phyloP scores from a whole-genome alignment of 2,888 invertebrate genomes.

The Cheiracanthium punctorium region DNA sequence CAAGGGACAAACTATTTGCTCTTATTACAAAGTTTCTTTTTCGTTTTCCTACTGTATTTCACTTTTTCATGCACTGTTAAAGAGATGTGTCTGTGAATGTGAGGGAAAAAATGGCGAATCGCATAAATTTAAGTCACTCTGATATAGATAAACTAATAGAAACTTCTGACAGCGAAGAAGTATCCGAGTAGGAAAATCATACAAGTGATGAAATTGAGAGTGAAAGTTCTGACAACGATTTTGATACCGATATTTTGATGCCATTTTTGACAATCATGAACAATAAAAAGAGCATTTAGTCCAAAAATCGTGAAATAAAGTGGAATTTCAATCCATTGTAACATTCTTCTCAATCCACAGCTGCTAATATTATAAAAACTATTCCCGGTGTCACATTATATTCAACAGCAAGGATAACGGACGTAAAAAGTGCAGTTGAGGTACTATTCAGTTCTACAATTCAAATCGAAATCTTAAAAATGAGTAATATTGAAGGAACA shows the following conservation, averaged over 20 bases:
- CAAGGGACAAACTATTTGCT: not conserved
- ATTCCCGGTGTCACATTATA: constrained; percentile 20
- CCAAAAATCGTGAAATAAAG: constrained; percentile 9
- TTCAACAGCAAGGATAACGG: constrained; percentile 10
- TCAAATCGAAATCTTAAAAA: constrained; percentile 24
- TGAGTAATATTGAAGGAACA: not conserved
- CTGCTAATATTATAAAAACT: constrained; percentile 34
- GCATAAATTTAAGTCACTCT: too few relatives aligned
- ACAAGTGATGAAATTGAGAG: constrained; percentile 19
- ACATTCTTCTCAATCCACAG: constrained; percentile 1
- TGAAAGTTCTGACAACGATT: constrained; percentile 9
- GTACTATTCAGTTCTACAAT: constrained; percentile 23
- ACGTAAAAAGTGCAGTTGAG: constrained; percentile 6
- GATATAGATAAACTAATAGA: too few relatives aligned
- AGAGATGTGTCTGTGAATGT: not conserved
- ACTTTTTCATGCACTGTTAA: too few relatives aligned
- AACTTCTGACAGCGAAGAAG: too few relatives aligned
- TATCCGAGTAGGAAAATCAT: constrained; percentile 17
- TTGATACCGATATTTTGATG: too few relatives aligned
- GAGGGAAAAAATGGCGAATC: not conserved
- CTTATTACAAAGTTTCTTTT: not conserved
- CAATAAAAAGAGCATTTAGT: constrained; percentile 13
- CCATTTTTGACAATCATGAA: too few relatives aligned
- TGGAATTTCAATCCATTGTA: not conserved
- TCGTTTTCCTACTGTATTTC: not conserved